Evolutionary conservation across 1,140 invertebrate genomes (phyloP).

Genomic region (Caerostris darwini): DNA sequence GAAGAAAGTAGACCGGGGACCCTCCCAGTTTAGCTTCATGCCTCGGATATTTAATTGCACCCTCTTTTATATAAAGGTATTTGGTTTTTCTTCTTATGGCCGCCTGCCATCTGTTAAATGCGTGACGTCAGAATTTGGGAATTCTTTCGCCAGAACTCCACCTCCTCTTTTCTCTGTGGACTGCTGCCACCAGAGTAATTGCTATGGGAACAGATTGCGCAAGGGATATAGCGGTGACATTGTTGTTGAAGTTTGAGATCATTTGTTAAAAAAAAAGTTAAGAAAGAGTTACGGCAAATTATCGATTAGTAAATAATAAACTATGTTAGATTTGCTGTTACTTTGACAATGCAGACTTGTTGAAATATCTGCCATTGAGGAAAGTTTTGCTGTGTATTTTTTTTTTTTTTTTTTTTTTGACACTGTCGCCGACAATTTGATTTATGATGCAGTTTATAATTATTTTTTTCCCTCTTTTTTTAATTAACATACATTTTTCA

Average conservation of each 20-base stretch:
- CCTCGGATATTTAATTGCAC: neutral
- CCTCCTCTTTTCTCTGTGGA: neutral
- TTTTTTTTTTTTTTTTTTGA: no score
- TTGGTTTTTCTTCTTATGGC: neutral
- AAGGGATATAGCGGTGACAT: neutral
- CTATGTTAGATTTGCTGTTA: neutral
- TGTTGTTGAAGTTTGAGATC: neutral
- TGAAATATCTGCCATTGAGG: no score
- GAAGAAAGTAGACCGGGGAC: neutral
- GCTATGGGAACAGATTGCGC: neutral
- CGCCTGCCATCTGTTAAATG: slow-evolving; percentile 1
- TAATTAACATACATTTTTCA: no score
- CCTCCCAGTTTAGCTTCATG: neutral
- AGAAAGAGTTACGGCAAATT: neutral
- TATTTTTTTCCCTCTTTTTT: no score
- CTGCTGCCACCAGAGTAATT: neutral
- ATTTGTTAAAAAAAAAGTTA: neutral
- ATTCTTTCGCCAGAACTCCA: neutral
- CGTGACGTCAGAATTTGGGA: neutral
- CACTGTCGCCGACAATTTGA: no score
- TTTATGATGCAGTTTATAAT: no score
- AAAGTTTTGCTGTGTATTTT: no score
- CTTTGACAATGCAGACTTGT: no score
- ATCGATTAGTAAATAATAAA: neutral
- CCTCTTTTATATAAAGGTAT: slow-evolving; percentile 29